A percentile compares a stretch with the other conserved stretches of the same genome.
Evolutionary conservation across 2,888 invertebrate genomes (phyloP).

Genomic region (Drosophila antonietae): DNA sequence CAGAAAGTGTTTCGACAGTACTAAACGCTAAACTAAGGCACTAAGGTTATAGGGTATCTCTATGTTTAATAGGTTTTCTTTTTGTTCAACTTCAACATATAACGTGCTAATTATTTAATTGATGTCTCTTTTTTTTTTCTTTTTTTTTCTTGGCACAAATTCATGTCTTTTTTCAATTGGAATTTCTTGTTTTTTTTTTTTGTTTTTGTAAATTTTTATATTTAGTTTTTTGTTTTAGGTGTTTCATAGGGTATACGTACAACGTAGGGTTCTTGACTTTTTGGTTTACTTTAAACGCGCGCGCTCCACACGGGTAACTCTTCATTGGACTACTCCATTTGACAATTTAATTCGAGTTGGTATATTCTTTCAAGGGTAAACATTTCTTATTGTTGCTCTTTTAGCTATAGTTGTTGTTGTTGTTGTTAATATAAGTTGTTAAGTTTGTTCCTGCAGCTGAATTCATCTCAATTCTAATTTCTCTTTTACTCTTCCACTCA

Average conservation of each 20-base stretch:
- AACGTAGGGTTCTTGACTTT: conserved; percentile 69
- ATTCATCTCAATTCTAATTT: conserved; percentile 7
- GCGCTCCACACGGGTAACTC: conserved; percentile 68
- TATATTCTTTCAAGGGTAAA: conserved; percentile 13
- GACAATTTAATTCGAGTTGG: conserved; percentile 52
- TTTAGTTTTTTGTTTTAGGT: neutral
- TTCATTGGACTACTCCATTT: conserved; percentile 76
- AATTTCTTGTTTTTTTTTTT: neutral
- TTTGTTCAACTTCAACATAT: conserved; percentile 62
- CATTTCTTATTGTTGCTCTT: conserved; percentile 50
- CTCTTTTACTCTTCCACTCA: neutral
- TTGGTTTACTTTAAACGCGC: conserved; percentile 59
- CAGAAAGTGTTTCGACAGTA: conserved; percentile 59
- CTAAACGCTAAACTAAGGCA: conserved; percentile 53
- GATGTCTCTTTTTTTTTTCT: conserved; percentile 56
- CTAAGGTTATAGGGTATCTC: conserved; percentile 51
- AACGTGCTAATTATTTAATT: conserved; percentile 61
- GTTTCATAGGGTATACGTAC: conserved; percentile 55
- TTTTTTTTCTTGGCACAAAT: conserved; percentile 70
- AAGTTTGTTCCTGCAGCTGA: conserved; percentile 22
- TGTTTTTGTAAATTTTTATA: neutral
- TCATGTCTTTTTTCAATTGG: conserved; percentile 64
- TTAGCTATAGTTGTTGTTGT: conserved; percentile 38
- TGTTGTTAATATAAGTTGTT: conserved; percentile 21
- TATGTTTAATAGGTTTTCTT: conserved; percentile 11